Percentiles rank a stretch among this genome's conserved stretches.
phyloP scores from a whole-genome alignment of 23 tunicate genomes.

The Ascidia mentula region DNA sequence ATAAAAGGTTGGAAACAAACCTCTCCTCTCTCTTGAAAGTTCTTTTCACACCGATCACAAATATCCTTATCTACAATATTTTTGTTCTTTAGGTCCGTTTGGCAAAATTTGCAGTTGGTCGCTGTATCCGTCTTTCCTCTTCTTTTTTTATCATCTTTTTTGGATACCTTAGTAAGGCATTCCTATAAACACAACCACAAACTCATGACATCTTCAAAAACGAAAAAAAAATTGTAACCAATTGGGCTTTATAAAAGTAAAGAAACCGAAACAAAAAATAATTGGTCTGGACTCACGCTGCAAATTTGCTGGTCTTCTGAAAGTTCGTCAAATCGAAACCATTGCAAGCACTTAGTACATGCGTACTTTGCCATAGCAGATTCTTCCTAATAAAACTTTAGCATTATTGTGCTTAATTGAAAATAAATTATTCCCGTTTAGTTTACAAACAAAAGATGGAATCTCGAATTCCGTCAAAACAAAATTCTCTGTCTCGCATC shows the following conservation, averaged over 20 bases:
- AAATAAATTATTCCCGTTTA: no score
- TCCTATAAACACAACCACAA: neutral
- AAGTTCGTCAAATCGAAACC: constrained; percentile 61
- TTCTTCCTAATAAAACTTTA: neutral
- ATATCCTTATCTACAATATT: neutral
- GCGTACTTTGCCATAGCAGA: constrained; percentile 51
- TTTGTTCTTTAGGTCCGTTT: constrained; percentile 37
- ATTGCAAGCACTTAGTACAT: constrained; percentile 51
- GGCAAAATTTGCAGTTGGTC: constrained; percentile 48
- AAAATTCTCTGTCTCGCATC: no score
- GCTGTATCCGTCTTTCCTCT: constrained; percentile 1
- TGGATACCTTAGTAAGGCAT: neutral
- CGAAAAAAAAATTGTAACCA: neutral
- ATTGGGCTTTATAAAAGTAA: no score
- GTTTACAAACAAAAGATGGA: no score
- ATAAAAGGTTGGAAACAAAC: neutral
- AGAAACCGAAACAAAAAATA: no score
- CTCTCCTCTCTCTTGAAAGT: constrained; percentile 55
- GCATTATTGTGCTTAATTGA: no score
- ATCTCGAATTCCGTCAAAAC: no score
- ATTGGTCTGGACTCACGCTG: constrained; percentile 15
- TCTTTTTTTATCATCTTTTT: neutral
- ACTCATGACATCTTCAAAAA: no score
- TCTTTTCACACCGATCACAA: constrained; percentile 71
- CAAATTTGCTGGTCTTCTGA: constrained; percentile 49